These are phyloP conservation scores for Nothocercus julius DNA, from an alignment of 2,113 vertebrate species.

Conservation along the genomic window DNA sequence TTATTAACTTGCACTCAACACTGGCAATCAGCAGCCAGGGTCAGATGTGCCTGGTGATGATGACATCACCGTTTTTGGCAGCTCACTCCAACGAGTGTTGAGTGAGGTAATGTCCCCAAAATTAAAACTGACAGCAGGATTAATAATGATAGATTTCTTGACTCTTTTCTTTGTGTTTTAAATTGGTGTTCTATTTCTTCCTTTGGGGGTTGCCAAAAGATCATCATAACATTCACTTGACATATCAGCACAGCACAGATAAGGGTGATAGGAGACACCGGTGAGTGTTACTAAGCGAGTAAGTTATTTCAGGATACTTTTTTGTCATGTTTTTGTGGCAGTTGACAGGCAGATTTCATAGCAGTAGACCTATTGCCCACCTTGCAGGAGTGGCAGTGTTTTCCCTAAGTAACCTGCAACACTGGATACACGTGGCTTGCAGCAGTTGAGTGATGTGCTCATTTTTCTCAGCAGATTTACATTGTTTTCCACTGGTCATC, in stretches of 20 bases:
- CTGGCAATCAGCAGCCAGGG: constrained; percentile 81
- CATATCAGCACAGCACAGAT: constrained; percentile 33
- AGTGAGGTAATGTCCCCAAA: constrained; percentile 85
- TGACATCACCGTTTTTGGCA: constrained; percentile 85
- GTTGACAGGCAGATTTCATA: not conserved
- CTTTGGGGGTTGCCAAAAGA: constrained; percentile 55
- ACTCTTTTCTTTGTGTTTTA: constrained; percentile 75
- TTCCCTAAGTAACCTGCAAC: not conserved
- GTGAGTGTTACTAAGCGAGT: not conserved
- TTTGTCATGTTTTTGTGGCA: not conserved
- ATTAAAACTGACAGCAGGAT: constrained; percentile 85
- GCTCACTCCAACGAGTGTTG: constrained; percentile 76
- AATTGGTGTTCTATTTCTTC: constrained; percentile 77
- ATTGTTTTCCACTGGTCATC: not conserved
- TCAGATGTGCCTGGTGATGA: constrained; percentile 80
- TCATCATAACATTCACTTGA: constrained; percentile 52
- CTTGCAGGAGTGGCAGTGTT: not conserved
- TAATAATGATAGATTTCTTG: constrained; percentile 81
- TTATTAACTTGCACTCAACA: constrained; percentile 81
- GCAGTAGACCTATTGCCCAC: not conserved
- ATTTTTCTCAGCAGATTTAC: not conserved
- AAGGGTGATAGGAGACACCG: not conserved
- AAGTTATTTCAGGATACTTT: not conserved
- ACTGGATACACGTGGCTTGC: not conserved
- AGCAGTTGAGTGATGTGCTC: not conserved